Evolutionary conservation across 2,797 vertebrate genomes (phyloP).

Genomic region (Paedocypris micromegethes): DNA sequence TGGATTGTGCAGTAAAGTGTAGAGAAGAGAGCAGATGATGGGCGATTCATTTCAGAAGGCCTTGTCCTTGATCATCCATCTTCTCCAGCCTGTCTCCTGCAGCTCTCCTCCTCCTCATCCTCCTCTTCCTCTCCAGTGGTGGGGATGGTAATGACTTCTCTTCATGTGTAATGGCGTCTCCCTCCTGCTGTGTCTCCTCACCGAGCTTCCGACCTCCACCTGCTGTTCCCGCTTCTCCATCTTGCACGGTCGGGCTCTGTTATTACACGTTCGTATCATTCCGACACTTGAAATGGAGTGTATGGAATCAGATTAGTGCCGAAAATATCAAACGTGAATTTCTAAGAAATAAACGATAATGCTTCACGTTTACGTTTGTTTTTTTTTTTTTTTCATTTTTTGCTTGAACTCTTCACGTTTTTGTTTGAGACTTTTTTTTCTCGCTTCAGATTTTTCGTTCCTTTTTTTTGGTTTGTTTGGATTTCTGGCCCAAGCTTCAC

Average conservation of each 20-base stretch:
- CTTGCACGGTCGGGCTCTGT: neutral
- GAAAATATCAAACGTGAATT: no score
- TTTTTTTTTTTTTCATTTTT: no score
- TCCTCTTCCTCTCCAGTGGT: constrained; percentile 51
- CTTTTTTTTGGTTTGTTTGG: no score
- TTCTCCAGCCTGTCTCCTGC: constrained; percentile 19
- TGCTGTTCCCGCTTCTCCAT: neutral
- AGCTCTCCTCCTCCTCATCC: constrained; percentile 8
- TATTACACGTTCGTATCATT: no score
- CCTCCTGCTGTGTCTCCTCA: constrained; percentile 13
- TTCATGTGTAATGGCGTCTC: constrained; percentile 48
- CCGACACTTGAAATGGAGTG: no score
- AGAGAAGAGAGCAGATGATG: constrained; percentile 10
- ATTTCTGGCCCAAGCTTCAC: no score
- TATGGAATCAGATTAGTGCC: no score
- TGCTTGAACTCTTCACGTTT: no score
- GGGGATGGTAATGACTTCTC: constrained; percentile 66
- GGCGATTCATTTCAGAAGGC: constrained; percentile 34
- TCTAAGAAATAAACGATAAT: no score
- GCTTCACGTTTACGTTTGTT: no score
- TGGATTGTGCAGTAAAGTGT: neutral
- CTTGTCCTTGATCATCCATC: constrained; percentile 32
- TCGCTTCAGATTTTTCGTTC: no score
- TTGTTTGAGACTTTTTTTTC: no score
- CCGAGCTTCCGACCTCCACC: neutral